These are phyloP conservation scores for Smittia sp. DNA, from an alignment of 2,888 invertebrate genomes.

Conservation along the genomic window DNA sequence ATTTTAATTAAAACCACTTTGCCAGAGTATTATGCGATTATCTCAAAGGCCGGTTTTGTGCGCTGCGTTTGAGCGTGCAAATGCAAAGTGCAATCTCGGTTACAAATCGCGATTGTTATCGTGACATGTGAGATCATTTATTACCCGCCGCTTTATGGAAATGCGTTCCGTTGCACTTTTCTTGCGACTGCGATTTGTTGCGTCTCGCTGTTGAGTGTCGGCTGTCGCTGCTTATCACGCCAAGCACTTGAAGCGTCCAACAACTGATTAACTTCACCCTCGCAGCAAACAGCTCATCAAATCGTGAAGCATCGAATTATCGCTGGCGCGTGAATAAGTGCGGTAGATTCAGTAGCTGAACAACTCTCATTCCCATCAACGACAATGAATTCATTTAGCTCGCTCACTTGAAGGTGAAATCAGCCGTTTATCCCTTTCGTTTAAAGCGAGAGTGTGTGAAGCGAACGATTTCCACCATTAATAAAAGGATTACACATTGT, in stretches of 20 bases:
- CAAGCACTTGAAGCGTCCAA: neutral
- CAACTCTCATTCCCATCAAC: neutral
- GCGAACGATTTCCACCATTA: neutral
- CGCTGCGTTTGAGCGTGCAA: neutral
- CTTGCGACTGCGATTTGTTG: neutral
- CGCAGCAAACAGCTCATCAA: conserved; percentile 4
- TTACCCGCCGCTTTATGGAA: conserved; percentile 11
- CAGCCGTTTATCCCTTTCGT: conserved; percentile 15
- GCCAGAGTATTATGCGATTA: conserved; percentile 9
- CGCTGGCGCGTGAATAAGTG: conserved; percentile 3
- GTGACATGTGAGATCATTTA: conserved; percentile 20
- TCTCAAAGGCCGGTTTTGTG: conserved; percentile 24
- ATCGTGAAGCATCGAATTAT: neutral
- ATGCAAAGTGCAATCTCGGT: conserved; percentile 24
- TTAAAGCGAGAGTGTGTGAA: neutral
- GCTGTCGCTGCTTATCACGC: neutral
- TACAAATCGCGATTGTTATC: conserved; percentile 11
- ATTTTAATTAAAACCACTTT: conserved; percentile 34
- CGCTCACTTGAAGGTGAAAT: conserved; percentile 31
- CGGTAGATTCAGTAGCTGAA: conserved; percentile 13
- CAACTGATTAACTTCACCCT: conserved; percentile 19
- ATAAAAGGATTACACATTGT: conserved; percentile 24
- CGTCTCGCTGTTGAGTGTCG: neutral
- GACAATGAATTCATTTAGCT: conserved; percentile 21
- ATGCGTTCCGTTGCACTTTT: neutral